These are phyloP conservation scores for Muscicapa comitata DNA, from an alignment of 2,797 vertebrate genomes.

Conservation along the genomic window DNA sequence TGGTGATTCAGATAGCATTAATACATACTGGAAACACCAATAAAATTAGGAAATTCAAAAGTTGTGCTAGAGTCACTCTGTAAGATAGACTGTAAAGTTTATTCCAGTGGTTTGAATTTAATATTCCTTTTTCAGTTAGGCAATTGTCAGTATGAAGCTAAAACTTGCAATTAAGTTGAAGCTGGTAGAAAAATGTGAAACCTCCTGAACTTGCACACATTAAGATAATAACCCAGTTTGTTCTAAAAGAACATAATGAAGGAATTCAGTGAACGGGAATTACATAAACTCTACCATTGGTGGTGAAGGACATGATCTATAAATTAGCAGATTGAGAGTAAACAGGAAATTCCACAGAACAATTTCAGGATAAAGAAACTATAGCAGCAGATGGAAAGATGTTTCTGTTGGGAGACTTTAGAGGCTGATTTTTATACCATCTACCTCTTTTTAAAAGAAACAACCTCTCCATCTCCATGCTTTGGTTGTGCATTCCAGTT, in stretches of 20 bases:
- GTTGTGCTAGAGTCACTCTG: not conserved
- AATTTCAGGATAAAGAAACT: constrained; percentile 68
- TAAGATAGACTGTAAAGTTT: not conserved
- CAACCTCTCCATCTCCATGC: not conserved
- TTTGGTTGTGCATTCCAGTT: not conserved
- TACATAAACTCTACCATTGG: constrained; percentile 51
- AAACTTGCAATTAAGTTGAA: not conserved
- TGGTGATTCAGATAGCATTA: not conserved
- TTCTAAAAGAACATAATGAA: constrained; percentile 25
- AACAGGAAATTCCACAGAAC: constrained; percentile 74
- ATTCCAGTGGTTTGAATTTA: not conserved
- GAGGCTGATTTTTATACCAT: constrained; percentile 37
- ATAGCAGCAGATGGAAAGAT: constrained; percentile 67
- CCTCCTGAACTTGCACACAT: constrained; percentile 4
- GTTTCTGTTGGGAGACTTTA: constrained; percentile 49
- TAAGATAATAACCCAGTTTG: constrained; percentile 31
- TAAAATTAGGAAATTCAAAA: not conserved
- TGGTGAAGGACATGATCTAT: constrained; percentile 58
- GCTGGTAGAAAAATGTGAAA: constrained; percentile 5
- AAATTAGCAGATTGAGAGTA: constrained; percentile 66
- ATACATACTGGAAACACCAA: not conserved
- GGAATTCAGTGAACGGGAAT: constrained; percentile 43
- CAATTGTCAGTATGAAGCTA: not conserved
- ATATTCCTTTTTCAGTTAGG: not conserved
- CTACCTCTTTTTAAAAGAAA: constrained; percentile 28